Evolutionary conservation across 1,140 invertebrate genomes (phyloP).

Genomic region (Temnothorax nylanderi): DNA sequence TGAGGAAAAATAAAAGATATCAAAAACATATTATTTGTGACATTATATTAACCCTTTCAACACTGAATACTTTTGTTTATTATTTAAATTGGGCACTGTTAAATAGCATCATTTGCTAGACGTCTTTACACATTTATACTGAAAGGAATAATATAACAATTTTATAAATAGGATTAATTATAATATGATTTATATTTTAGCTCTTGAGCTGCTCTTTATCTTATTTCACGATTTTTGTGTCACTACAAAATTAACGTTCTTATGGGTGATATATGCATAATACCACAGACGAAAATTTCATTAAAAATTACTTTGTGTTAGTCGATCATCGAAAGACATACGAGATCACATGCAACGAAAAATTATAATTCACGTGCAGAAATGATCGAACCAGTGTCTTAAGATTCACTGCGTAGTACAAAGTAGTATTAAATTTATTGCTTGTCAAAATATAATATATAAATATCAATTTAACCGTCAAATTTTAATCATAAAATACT

Average conservation of each 20-base stretch:
- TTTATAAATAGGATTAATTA: conserved; percentile 10
- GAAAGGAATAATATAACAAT: neutral
- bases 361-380: neutral
- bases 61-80: neutral
- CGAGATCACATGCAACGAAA: neutral
- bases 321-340: neutral
- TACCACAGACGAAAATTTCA: neutral
- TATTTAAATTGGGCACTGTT: too few relatives aligned
- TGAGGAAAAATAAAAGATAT: neutral
- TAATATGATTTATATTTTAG: conserved; percentile 28
- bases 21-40: neutral
- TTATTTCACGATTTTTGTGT: conserved; percentile 35
- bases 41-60: neutral
- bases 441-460: neutral
- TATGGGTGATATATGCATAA: neutral
- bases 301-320: neutral
- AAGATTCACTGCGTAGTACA: conserved; percentile 14
- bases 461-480: neutral
- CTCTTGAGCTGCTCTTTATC: conserved; percentile 2
- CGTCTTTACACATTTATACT: neutral
- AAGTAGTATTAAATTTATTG: neutral
- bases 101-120: neutral
- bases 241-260: neutral
- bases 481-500: neutral
- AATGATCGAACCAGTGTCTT: neutral